A percentile compares a stretch with the other conserved stretches of the same genome.
phyloP scores from a whole-genome alignment of 2,888 invertebrate genomes.

The Taphrorychus bicolor region DNA sequence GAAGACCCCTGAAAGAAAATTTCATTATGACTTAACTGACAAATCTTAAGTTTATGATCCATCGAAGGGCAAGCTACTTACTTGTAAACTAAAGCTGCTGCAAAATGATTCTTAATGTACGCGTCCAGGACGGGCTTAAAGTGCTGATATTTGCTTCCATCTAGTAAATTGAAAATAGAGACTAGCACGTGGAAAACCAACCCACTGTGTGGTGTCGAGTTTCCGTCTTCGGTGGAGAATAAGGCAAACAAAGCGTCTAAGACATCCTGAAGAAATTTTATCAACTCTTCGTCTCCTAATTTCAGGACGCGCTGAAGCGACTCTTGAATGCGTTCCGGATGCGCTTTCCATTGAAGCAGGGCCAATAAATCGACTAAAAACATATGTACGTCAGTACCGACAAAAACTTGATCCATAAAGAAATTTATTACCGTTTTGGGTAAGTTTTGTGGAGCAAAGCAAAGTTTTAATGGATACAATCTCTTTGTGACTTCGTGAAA shows the following conservation, averaged over 20 bases:
- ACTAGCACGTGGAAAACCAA: constrained; percentile 92
- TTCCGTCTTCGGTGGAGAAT: constrained; percentile 92
- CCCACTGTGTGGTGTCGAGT: constrained; percentile 86
- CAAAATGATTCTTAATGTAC: constrained; percentile 93
- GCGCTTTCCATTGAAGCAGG: constrained; percentile 89
- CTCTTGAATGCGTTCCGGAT: constrained; percentile 86
- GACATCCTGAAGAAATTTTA: constrained; percentile 94
- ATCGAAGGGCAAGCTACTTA: constrained; percentile 59
- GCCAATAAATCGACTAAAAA: constrained; percentile 82
- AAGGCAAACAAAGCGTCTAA: constrained; percentile 92
- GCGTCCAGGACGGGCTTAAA: constrained; percentile 94
- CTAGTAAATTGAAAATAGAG: constrained; percentile 88
- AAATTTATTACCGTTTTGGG: constrained; percentile 85
- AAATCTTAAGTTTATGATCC: background rate
- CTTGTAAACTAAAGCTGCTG: constrained; percentile 94
- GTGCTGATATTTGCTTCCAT: constrained; percentile 91
- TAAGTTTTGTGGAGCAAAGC: constrained; percentile 94
- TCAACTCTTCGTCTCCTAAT: constrained; percentile 88
- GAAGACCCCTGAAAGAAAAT: constrained; percentile 73
- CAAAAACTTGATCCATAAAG: background rate
- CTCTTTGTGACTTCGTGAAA: constrained; percentile 85
- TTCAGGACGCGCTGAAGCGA: constrained; percentile 82
- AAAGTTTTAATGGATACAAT: constrained; percentile 81
- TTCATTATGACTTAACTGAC: background rate
- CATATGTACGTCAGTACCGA: too few species aligned